A percentile compares a stretch with the other conserved stretches of the same genome.
Evolutionary conservation across 2,113 vertebrate species (phyloP).

Genomic region (Fregata magnificens): DNA sequence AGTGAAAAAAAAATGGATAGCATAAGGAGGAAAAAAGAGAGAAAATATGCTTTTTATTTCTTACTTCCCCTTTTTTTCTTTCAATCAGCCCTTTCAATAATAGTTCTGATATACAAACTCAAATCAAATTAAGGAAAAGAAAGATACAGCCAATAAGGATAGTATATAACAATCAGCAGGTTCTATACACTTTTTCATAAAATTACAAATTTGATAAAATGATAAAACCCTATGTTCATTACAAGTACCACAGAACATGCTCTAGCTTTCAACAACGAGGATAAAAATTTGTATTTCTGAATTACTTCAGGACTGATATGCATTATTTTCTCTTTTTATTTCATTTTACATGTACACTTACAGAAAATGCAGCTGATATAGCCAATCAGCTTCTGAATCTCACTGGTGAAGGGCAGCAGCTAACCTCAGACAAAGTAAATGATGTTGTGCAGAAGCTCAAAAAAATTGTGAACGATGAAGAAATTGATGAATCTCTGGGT

Average conservation of each 20-base stretch:
- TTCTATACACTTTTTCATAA: not conserved
- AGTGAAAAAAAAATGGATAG: not conserved
- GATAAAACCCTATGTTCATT: not conserved
- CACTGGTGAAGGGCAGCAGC: conserved; percentile 78
- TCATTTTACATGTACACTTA: not conserved
- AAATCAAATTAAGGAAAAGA: not conserved
- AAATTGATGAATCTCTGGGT: conserved; percentile 86
- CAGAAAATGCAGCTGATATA: conserved; percentile 87
- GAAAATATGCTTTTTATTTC: not conserved
- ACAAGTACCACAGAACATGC: not conserved
- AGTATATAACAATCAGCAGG: not conserved
- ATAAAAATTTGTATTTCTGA: not conserved
- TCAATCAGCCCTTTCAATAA: not conserved
- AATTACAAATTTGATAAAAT: not conserved
- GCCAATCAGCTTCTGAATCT: conserved; percentile 85
- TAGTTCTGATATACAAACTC: not conserved
- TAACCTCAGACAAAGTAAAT: conserved; percentile 85
- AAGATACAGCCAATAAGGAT: not conserved
- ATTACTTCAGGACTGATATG: not conserved
- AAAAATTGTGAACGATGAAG: conserved; percentile 85
- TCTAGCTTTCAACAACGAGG: not conserved
- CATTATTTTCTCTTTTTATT: not conserved
- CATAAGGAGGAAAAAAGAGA: not conserved
- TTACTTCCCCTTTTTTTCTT: not conserved
- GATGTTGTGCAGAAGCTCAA: conserved; percentile 87